Base-by-base conservation (phyloP, 2,888 invertebrate species). In the Amiota communis region DNA sequence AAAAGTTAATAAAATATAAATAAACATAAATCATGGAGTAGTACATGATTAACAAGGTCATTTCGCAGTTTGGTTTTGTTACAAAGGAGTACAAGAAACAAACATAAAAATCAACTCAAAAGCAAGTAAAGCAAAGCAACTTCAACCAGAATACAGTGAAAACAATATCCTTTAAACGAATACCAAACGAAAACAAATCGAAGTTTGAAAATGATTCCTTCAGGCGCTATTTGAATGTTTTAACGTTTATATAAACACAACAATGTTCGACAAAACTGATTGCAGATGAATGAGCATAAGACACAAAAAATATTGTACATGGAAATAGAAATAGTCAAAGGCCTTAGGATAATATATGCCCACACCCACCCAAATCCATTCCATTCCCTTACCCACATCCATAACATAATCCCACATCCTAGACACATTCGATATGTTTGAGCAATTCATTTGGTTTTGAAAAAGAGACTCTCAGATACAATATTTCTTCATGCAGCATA, bases 41-140 rank as follows among this genome's bases (percentile, higher is more conserved):
- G 81, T 79, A 79, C 83, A 82, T 83, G 83, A 83, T 83, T 83
- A 83, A 83, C 84, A 83, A 82, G 83, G 80, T 84, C 83, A 79
- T 83, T 83, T 84, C 73, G 82, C 82, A 84, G 80, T 84, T 82
- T 79, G 79, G 74, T 77, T 70, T 11, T 6, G 9, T 15, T 10
- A 17, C 59, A 59, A 61, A 70, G n/a, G 23, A 59, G 59, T 61
- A 70, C 23, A 47, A 67, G 15, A 20, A 10, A 12, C 9, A 17
- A n/a, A 15, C 48, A 20, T 61, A 36, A 11, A 20, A 61, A 61
- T 36, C 23, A 36, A 36, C 23, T 36, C 36, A 36, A 23, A 2
- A 23, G 3, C 1, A 23, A 23, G 2, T 23, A 23, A 23, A 23
- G 23, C 23, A 23, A 36, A 36, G 36, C 36, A 36, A 36, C 2